These are phyloP conservation scores for Perca fluviatilis DNA, from an alignment of 2,113 vertebrate species.

Conservation along the genomic window DNA sequence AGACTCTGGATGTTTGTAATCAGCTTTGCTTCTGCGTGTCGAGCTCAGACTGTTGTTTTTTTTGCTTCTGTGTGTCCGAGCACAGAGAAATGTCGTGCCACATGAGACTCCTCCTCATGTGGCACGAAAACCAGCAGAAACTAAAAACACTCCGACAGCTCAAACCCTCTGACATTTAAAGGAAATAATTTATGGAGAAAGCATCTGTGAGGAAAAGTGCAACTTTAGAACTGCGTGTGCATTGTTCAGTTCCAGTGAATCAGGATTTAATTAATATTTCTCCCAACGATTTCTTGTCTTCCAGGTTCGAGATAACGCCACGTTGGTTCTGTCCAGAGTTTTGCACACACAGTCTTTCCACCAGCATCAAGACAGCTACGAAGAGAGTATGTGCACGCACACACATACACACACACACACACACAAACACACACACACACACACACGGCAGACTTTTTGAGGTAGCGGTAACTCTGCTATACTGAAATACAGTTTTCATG, in stretches of 20 bases:
- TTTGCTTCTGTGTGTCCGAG: background rate
- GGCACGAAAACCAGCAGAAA: constrained; percentile 1
- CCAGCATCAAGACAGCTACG: constrained; percentile 93
- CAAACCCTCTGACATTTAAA: constrained; percentile 44
- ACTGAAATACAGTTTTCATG: background rate
- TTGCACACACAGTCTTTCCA: constrained; percentile 92
- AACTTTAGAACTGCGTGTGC: background rate
- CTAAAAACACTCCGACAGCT: constrained; percentile 10
- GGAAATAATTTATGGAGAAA: background rate
- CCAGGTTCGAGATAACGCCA: constrained; percentile 94
- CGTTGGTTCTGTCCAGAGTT: constrained; percentile 93
- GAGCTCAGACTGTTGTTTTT: background rate
- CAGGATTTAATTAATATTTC: background rate
- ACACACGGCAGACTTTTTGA: background rate
- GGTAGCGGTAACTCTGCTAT: background rate
- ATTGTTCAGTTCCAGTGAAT: background rate
- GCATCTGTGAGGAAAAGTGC: background rate
- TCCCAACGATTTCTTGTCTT: constrained; percentile 27
- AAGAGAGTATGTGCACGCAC: constrained; percentile 88
- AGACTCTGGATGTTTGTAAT: constrained; percentile 24
- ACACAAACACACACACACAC: background rate
- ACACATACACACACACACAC: constrained; percentile 4
- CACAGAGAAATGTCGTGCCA: constrained; percentile 34
- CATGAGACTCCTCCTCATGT: constrained; percentile 3
- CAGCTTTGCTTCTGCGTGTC: background rate